These are phyloP conservation scores for Halcyon malimbica DNA, from an alignment of 2,113 vertebrate genomes.

Conservation along the genomic window DNA sequence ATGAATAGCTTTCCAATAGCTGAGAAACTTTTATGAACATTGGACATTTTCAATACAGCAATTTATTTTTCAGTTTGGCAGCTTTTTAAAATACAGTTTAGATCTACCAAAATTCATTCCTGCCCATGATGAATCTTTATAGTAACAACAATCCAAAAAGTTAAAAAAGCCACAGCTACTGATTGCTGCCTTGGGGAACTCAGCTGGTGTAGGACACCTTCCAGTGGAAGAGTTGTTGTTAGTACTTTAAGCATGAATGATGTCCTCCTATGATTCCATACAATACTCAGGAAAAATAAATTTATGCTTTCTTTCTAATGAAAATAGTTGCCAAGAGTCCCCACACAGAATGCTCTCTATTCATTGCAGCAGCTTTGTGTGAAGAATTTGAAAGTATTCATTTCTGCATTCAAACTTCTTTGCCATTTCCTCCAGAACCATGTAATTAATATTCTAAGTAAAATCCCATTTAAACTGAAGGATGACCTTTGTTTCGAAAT, in stretches of 20 bases:
- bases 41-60: not conserved
- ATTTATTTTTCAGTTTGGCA: not conserved
- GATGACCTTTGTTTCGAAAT: not conserved
- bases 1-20: not conserved
- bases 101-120: not conserved
- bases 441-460: not conserved
- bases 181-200: not conserved
- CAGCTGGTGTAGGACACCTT: not conserved
- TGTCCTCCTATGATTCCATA: not conserved
- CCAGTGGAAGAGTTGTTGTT: not conserved
- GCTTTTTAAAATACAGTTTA: not conserved
- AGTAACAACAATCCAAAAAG: not conserved
- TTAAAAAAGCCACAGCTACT: not conserved
- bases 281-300: not conserved
- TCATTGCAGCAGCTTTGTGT: not conserved
- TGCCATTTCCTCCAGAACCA: not conserved
- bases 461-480: not conserved
- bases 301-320: not conserved
- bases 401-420: not conserved
- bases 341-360: not conserved
- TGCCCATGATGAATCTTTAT: not conserved
- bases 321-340: not conserved
- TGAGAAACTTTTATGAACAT: not conserved
- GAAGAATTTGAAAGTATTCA: not conserved
- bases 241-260: not conserved